A percentile compares a stretch with the other conserved stretches of the same genome.
phyloP scores from a whole-genome alignment of 2,113 vertebrate genomes.

The Seriola quinqueradiata region DNA sequence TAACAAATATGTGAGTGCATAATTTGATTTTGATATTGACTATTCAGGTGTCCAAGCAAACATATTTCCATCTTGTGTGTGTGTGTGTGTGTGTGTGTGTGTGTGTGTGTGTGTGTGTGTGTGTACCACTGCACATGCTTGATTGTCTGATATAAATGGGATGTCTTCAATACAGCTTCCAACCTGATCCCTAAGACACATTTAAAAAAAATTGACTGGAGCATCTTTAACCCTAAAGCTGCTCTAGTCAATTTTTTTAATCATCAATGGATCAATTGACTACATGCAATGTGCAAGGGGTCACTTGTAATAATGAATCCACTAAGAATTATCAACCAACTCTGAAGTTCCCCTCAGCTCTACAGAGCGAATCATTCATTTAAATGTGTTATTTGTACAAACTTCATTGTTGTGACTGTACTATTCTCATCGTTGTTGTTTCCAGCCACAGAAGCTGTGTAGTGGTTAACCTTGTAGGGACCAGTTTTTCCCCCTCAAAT shows the following conservation, averaged over 20 bases:
- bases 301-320: no score
- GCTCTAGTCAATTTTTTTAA: background rate
- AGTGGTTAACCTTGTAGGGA: background rate
- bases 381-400: no score
- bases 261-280: background rate
- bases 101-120: background rate
- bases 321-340: no score
- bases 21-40: conserved; percentile 49
- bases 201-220: background rate
- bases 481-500: background rate
- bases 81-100: conserved; percentile 3
- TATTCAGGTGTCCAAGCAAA: background rate
- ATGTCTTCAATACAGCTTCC: background rate
- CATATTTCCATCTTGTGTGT: background rate
- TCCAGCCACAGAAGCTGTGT: background rate
- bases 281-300: no score
- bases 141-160: background rate
- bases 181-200: background rate
- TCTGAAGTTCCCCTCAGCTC: no score
- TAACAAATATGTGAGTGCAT: conserved; percentile 24
- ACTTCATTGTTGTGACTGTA: no score
- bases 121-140: background rate
- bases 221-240: background rate
- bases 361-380: no score
- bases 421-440: no score